Evolutionary conservation across 2,888 invertebrate species (phyloP).

Genomic region (Aphodius granarius): DNA sequence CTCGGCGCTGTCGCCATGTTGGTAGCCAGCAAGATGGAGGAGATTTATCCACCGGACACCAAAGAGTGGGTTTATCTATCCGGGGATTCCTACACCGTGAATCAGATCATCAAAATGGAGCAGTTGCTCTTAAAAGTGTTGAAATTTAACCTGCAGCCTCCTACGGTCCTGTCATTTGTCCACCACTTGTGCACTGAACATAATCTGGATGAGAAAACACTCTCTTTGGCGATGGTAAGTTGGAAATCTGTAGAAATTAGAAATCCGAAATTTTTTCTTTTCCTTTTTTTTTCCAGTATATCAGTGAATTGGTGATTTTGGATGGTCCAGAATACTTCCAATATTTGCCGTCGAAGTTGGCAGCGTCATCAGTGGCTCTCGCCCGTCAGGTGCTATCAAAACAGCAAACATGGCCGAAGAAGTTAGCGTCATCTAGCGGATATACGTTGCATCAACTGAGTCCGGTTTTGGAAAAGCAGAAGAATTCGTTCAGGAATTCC

Average conservation of each 20-base stretch:
- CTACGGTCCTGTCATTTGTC: slow-evolving; percentile 47
- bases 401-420: slow-evolving; percentile 50
- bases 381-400: slow-evolving; percentile 48
- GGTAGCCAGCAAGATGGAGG: slow-evolving; percentile 51
- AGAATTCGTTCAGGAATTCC: slow-evolving; percentile 55
- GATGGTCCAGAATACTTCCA: slow-evolving; percentile 46
- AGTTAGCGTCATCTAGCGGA: slow-evolving; percentile 52
- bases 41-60: slow-evolving; percentile 47
- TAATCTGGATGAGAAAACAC: slow-evolving; percentile 41
- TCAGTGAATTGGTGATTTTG: slow-evolving; percentile 48
- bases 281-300: slow-evolving; percentile 38
- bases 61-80: slow-evolving; percentile 49
- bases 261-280: slow-evolving; percentile 15
- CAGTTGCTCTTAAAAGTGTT: slow-evolving; percentile 46
- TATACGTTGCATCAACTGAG: slow-evolving; percentile 57
- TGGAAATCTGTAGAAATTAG: too few relatives aligned
- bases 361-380: slow-evolving; percentile 46
- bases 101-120: slow-evolving; percentile 50
- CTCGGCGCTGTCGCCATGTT: slow-evolving; percentile 51
- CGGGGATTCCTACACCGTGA: slow-evolving; percentile 43
- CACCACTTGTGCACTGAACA: slow-evolving; percentile 41
- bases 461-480: slow-evolving; percentile 56
- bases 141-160: slow-evolving; percentile 46
- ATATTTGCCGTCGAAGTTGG: slow-evolving; percentile 49
- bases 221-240: slow-evolving; percentile 46